Conservation (phyloP, 1,140 invertebrate genomes). For the Drosophila bipectinata region DNA sequence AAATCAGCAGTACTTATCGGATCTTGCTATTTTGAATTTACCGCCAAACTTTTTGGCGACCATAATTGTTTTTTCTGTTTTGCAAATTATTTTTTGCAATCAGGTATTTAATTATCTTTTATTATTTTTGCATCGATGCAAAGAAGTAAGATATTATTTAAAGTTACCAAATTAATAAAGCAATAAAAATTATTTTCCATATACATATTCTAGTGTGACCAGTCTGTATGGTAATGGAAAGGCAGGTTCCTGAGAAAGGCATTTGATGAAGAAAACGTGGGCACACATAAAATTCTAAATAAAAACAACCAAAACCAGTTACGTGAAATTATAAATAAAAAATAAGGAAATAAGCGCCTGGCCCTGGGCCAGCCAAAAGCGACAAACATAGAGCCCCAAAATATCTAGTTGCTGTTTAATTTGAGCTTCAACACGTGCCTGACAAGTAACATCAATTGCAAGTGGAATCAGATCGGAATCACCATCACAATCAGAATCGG, state of each 20-base stretch:
- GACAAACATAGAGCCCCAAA: constrained; percentile 22
- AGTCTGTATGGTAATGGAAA: background rate
- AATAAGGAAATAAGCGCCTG: constrained; percentile 58
- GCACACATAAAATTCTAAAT: constrained; percentile 13
- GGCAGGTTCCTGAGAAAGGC: constrained; percentile 4
- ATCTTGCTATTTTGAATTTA: too few relatives aligned
- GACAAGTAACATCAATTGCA: constrained; percentile 24
- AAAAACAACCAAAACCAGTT: constrained; percentile 68
- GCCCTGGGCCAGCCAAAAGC: constrained; percentile 34
- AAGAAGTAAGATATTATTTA: background rate
- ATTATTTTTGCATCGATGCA: too few relatives aligned
- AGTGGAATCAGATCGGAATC: constrained; percentile 21
- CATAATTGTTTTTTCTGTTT: too few relatives aligned
- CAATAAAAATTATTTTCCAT: background rate
- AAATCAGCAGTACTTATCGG: too few relatives aligned
- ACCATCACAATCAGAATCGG: constrained; percentile 13
- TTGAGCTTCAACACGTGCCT: constrained; percentile 22
- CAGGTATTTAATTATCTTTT: too few relatives aligned
- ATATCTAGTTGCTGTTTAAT: constrained; percentile 17
- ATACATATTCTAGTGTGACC: background rate
- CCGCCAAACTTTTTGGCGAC: too few relatives aligned
- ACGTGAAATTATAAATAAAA: constrained; percentile 79
- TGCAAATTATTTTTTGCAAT: too few relatives aligned
- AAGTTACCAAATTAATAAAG: background rate
- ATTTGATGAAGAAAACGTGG: background rate